Base-by-base conservation (phyloP, 2,888 invertebrate species). In the Ophion ellenae region DNA sequence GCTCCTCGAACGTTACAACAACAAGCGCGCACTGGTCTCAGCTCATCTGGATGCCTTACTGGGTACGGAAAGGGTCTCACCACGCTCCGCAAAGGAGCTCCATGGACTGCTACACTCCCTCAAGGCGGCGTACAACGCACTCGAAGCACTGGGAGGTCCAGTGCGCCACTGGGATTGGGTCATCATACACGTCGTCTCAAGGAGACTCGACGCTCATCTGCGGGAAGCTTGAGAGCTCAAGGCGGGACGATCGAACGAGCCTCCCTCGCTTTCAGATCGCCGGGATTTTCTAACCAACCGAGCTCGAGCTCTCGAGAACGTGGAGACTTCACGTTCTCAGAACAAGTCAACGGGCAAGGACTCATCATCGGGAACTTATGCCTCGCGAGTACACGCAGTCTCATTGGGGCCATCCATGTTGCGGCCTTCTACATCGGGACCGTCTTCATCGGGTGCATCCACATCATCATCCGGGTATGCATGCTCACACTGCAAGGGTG, bases 191-290 rank as follows among this genome's bases (percentile, higher is more conserved):
- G 32, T 32, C 32, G 32, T 32, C 32, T 32, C 32, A 0, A 32
- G 32, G 32, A 32, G 4, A 32, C 32, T 32, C 28, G 5, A 17
- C 53, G 6, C 6, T 28, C 7, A n/a, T 28, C 6, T 5, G 71
- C 9, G 53, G 53, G 9, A 57, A 71, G 32, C 4, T 32, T 32
- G 32, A 4, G 32, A 32, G 32, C 3, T 32, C 32, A 32, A 32
- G 32, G 5, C 71, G 71, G 71, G 79, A 79, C 59, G 59, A 59
- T 73, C 73, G 7, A 28, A 36, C 53, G 61, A 73, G 28, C 73
- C 73, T 10, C 73, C 73, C 11, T 17, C 73, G 14, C 57, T 69
- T 70, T n/a, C 53, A 17, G n/a, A 70, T 2, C 20, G 70, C 2
- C 61, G 71, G 20, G 40, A 40, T 4, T 79, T 69, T 45, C 70